phyloP scores from a whole-genome alignment of 2,888 invertebrate species.

The Phortica magna region DNA sequence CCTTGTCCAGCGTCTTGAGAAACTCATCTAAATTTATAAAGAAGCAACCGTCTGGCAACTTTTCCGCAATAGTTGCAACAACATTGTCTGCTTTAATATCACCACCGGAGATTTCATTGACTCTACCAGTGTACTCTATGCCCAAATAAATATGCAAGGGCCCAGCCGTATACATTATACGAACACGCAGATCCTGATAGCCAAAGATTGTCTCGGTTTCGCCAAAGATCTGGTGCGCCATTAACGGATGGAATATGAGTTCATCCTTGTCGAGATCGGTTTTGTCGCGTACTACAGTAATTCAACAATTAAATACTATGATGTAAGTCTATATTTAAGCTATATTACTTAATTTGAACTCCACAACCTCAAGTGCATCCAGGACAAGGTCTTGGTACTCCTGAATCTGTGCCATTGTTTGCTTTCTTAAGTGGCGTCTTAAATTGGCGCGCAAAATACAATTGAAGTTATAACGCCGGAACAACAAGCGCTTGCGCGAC shows the following conservation, averaged over 20 bases:
- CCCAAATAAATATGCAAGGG: conserved; percentile 88
- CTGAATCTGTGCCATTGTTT: conserved; percentile 70
- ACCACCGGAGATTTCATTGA: conserved; percentile 79
- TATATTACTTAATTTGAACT: conserved; percentile 76
- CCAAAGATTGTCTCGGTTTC: conserved; percentile 96
- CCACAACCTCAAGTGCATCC: conserved; percentile 74
- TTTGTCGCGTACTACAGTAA: conserved; percentile 80
- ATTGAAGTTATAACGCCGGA: conserved; percentile 41
- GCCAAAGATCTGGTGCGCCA: conserved; percentile 96
- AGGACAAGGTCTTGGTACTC: conserved; percentile 73
- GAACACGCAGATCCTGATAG: conserved; percentile 89
- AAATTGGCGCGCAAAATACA: conserved; percentile 66
- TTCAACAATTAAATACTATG: conserved; percentile 18
- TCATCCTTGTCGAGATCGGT: conserved; percentile 84
- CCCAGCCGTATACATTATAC: conserved; percentile 89
- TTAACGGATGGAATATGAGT: conserved; percentile 86
- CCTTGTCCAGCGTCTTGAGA: conserved; percentile 83
- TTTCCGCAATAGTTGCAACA: conserved; percentile 83
- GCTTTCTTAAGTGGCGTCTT: conserved; percentile 24
- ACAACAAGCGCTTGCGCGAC: conserved; percentile 36
- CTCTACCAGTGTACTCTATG: conserved; percentile 84
- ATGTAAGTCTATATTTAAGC: not conserved
- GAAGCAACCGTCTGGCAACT: conserved; percentile 84
- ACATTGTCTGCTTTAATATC: conserved; percentile 87
- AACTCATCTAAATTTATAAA: conserved; percentile 87